Evolutionary conservation across 1,140 invertebrate genomes (phyloP).

Genomic region (Teleopsis dalmanni): DNA sequence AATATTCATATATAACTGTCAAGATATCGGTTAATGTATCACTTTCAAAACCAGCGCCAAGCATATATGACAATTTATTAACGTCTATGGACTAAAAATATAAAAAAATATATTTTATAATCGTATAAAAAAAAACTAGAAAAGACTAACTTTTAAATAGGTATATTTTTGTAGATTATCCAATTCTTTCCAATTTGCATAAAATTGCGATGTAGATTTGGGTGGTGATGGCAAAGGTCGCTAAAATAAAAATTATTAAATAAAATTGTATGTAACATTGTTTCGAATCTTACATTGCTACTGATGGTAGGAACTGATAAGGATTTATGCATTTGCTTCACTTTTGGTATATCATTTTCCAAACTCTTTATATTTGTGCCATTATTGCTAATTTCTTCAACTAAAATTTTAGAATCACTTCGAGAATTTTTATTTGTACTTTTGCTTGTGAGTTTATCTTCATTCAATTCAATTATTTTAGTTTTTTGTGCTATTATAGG

Average conservation of each 20-base stretch:
- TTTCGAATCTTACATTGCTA: background rate
- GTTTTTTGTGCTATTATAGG: background rate
- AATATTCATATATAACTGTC: conserved; percentile 27
- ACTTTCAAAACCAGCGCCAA: conserved; percentile 36
- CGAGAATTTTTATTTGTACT: background rate
- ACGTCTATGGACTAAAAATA: conserved; percentile 28
- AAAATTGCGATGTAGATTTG: conserved; percentile 33
- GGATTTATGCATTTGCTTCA: background rate
- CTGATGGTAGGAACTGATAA: background rate
- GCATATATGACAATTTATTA: conserved; percentile 25
- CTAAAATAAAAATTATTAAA: conserved; percentile 16
- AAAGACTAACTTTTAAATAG: conserved; percentile 19
- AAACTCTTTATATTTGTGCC: background rate
- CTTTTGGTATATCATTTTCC: background rate
- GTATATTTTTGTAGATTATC: conserved; percentile 29
- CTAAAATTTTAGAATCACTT: background rate
- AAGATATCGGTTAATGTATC: conserved; percentile 30
- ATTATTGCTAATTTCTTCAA: background rate
- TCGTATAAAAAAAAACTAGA: background rate
- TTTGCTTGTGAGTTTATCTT: background rate
- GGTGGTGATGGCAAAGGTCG: conserved; percentile 23
- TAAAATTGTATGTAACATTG: no score
- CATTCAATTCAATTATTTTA: background rate
- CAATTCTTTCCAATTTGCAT: conserved; percentile 38
- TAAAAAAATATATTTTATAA: background rate